phyloP scores from a whole-genome alignment of 1,140 invertebrate species.

The Caerostris darwini region DNA sequence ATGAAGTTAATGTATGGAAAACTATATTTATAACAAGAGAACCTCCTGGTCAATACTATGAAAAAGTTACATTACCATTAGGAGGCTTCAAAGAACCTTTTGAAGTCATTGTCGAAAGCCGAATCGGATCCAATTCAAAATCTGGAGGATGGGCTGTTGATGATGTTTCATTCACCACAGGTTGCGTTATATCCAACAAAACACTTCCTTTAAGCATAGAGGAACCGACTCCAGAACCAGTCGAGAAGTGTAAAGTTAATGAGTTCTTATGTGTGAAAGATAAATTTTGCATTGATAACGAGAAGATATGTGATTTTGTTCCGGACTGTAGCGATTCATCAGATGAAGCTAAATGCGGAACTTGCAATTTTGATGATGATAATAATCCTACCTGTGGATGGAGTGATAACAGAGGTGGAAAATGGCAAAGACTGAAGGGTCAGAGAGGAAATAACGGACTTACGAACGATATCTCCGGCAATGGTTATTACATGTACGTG shows the following conservation, averaged over 20 bases:
- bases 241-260: constrained; percentile 15
- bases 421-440: constrained; percentile 69
- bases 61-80: constrained; percentile 74
- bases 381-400: constrained; percentile 77
- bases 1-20: constrained; percentile 64
- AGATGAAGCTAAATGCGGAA: constrained; percentile 78
- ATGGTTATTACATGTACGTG: constrained; percentile 76
- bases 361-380: constrained; percentile 71
- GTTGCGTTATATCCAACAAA: constrained; percentile 76
- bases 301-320: constrained; percentile 78
- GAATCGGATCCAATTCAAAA: constrained; percentile 79
- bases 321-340: constrained; percentile 74
- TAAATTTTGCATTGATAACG: constrained; percentile 87
- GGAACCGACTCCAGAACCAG: constrained; percentile 51
- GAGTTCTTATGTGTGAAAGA: constrained; percentile 91
- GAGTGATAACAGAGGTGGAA: constrained; percentile 63
- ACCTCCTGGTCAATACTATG: constrained; percentile 74
- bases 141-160: constrained; percentile 81
- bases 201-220: constrained; percentile 48
- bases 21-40: constrained; percentile 16
- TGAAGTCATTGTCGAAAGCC: constrained; percentile 80
- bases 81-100: constrained; percentile 69
- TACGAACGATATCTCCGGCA: constrained; percentile 48
- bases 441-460: constrained; percentile 45
- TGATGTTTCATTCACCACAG: constrained; percentile 82